Evolutionary conservation across 2,797 vertebrate species (phyloP).

Genomic region (Danio albolineatus): DNA sequence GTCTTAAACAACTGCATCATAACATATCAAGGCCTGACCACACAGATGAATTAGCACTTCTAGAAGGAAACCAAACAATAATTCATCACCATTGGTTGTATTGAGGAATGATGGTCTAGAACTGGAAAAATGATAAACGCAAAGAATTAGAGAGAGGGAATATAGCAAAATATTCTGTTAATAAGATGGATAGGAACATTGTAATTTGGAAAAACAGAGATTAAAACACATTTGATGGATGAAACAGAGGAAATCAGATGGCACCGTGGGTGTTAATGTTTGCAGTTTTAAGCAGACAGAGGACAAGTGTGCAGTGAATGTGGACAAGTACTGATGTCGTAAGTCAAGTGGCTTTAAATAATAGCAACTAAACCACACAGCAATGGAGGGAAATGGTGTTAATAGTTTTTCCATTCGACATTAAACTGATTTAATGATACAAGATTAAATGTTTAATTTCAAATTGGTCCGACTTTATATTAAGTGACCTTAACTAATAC

Average conservation of each 20-base stretch:
- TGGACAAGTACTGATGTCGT: neutral
- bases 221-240: neutral
- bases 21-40: conserved; percentile 44
- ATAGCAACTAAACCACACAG: neutral
- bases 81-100: conserved; percentile 27
- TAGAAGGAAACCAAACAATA: conserved; percentile 1
- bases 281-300: neutral
- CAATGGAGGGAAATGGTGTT: neutral
- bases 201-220: neutral
- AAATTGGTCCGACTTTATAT: too few relatives aligned
- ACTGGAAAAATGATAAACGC: neutral
- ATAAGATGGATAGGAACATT: neutral
- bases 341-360: conserved; percentile 6
- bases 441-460: too few relatives aligned
- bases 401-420: neutral
- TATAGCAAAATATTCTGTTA: neutral
- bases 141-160: neutral
- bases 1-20: conserved; percentile 53
- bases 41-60: conserved; percentile 42
- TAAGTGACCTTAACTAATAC: too few relatives aligned
- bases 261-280: neutral
- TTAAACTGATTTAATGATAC: neutral
- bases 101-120: conserved; percentile 13
- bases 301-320: neutral
- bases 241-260: neutral